A percentile compares a stretch with the other conserved stretches of the same genome.
phyloP scores from a whole-genome alignment of 2,113 vertebrate genomes.

The Silurus glanis region DNA sequence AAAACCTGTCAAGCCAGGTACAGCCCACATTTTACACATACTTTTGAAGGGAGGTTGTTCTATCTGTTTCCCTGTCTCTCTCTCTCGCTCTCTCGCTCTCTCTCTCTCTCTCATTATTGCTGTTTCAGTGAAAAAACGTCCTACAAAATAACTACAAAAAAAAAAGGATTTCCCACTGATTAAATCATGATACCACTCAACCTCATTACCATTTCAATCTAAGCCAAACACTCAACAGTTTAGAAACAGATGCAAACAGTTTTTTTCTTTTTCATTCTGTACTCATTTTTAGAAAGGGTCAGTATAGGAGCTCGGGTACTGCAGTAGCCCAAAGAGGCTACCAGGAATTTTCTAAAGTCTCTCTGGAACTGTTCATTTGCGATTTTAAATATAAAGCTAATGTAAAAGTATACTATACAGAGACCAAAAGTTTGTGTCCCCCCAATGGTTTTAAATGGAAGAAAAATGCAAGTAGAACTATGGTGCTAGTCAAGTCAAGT shows the following conservation, averaged over 20 bases:
- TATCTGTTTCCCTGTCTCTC: neutral
- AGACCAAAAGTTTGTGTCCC: neutral
- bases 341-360: neutral
- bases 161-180: neutral
- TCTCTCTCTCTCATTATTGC: neutral
- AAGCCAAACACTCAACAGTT: neutral
- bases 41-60: neutral
- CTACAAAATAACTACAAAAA: neutral
- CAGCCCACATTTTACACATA: slow-evolving; percentile 2
- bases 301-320: too few relatives aligned
- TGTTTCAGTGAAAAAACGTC: neutral
- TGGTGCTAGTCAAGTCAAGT: too few relatives aligned
- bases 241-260: neutral
- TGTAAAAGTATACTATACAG: neutral
- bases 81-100: neutral
- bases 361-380: neutral
- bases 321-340: neutral
- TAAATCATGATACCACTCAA: neutral
- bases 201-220: neutral
- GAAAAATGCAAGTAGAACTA: neutral
- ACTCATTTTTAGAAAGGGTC: neutral
- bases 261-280: neutral
- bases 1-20: neutral
- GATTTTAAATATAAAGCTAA: too few relatives aligned
- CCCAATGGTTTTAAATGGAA: neutral